Conservation (phyloP, 2,797 vertebrate species). For the Tauraco hartlaubi region DNA sequence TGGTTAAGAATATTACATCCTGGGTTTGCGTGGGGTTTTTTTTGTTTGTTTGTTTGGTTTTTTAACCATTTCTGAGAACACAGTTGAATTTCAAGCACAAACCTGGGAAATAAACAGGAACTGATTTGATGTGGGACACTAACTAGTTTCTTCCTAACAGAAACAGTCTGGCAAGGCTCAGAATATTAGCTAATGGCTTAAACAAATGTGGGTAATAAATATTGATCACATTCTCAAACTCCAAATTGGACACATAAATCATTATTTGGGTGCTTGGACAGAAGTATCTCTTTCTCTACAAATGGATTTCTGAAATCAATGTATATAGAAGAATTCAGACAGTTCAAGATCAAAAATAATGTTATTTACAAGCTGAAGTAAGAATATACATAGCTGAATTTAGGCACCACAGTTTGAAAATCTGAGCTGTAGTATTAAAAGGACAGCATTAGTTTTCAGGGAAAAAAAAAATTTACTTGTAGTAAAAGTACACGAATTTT, state of each 20-base stretch:
- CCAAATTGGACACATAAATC: not conserved
- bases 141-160: not conserved
- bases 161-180: not conserved
- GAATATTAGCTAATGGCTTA: not conserved
- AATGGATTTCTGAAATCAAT: not conserved
- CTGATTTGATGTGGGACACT: not conserved
- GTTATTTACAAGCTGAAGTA: not conserved
- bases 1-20: not conserved
- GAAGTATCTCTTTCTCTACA: not conserved
- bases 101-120: not conserved
- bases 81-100: not conserved
- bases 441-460: not conserved
- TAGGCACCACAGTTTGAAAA: not conserved
- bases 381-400: not conserved
- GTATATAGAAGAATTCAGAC: not conserved
- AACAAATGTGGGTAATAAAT: slow-evolving; percentile 20
- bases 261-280: not conserved
- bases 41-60: not conserved
- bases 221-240: not conserved
- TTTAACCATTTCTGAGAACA: not conserved
- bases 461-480: not conserved
- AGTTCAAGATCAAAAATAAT: not conserved
- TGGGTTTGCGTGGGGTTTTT: not conserved
- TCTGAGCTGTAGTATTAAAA: not conserved
- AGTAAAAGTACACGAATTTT: not conserved